Percentiles rank a stretch among this genome's conserved stretches.
These are phyloP conservation scores for Psophia crepitans DNA, from an alignment of 2,113 vertebrate species.

Conservation along the genomic window DNA sequence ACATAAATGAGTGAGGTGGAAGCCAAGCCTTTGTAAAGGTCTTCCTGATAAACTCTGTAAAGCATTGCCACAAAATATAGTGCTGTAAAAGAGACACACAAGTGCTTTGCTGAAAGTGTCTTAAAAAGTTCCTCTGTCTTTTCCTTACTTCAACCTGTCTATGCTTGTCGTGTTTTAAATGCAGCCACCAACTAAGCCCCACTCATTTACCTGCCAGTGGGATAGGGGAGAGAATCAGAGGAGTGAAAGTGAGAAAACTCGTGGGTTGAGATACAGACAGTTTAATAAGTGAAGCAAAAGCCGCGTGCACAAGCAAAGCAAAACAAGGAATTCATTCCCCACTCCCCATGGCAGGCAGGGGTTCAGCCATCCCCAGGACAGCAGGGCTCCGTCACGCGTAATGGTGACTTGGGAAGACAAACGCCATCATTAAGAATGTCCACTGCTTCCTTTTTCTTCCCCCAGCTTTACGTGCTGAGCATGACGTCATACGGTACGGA, in stretches of 20 bases:
- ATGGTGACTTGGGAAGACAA: neutral
- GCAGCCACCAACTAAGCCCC: neutral
- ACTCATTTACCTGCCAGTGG: fast-evolving
- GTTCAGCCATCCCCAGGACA: neutral
- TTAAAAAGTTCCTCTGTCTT: neutral
- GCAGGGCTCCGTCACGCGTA: neutral
- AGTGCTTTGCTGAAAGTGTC: neutral
- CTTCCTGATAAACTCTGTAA: neutral
- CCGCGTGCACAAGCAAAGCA: fast-evolving
- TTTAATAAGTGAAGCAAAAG: neutral
- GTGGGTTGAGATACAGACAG: neutral
- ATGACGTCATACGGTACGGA: fast-evolving
- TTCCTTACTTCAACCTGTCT: neutral
- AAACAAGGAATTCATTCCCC: neutral
- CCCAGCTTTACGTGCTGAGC: neutral
- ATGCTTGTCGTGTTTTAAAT: neutral
- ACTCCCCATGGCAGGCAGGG: neutral
- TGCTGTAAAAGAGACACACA: fast-evolving
- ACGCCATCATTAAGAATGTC: fast-evolving
- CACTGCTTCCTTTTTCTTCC: neutral
- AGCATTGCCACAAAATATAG: neutral
- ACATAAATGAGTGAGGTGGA: neutral
- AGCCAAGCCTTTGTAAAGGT: neutral
- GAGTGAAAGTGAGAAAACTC: neutral
- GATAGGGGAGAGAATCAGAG: neutral